phyloP scores from a whole-genome alignment of 2,113 vertebrate species.

The Albula glossodonta region DNA sequence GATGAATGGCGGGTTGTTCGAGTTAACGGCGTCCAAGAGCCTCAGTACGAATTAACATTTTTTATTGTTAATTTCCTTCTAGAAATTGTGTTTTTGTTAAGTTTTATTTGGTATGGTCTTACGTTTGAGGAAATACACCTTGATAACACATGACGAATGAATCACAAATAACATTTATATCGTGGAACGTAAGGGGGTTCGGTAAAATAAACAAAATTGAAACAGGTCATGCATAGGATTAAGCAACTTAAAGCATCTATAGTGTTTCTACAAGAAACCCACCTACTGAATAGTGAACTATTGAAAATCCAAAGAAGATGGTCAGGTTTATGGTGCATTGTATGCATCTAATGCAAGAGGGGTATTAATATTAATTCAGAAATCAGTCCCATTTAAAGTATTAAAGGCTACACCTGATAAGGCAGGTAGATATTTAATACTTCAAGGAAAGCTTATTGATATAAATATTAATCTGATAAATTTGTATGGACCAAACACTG shows the following conservation, averaged over 20 bases:
- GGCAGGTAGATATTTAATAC: background rate
- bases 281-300: conserved; percentile 4
- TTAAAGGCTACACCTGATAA: no score
- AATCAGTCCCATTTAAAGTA: no score
- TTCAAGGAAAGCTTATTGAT: background rate
- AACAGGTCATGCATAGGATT: conserved; percentile 21
- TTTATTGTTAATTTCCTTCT: no score
- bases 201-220: conserved; percentile 13
- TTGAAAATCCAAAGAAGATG: background rate
- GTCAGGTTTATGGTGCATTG: no score
- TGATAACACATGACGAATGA: conserved; percentile 1
- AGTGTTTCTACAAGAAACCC: conserved; percentile 18
- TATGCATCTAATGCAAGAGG: no score
- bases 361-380: no score
- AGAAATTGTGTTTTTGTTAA: no score
- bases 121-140: background rate
- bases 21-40: no score
- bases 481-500: conserved; percentile 11
- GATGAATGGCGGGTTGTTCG: no score
- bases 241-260: conserved; percentile 17
- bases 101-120: background rate
- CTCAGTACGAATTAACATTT: no score
- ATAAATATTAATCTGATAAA: background rate
- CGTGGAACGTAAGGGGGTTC: conserved; percentile 19
- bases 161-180: background rate